Evolutionary conservation across 92 coral and sea anemone genomes (phyloP), one percentile per base, ranked within the genome.

Genomic region (Chrysogorgia sp.): DNA sequence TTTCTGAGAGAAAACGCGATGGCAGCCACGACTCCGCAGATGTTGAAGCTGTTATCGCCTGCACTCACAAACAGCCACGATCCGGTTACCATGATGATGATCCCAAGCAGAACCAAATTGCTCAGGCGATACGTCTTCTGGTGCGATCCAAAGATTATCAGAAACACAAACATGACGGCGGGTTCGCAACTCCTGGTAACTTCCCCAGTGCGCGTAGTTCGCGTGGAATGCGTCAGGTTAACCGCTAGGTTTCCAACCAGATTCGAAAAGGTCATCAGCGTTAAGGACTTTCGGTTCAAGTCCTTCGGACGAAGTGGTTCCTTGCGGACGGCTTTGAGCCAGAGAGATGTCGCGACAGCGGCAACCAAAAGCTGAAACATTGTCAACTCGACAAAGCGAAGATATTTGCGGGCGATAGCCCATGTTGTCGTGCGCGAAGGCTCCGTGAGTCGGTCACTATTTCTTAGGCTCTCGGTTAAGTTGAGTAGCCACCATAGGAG

Each of bases 321-420:
- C 9, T 34, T 72, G 20, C 26, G 20, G 65, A 2, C 17, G 1
- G 75, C 32, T 67, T 71, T 82, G 1, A 82, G 50, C 63, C 74
- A 47, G 33, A 31, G n/a, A 37, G 63, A 23, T 34, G 67, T 25
- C 0, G 56, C 29, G 1, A 75, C 30, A 7, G 63, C 82, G 28
- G 69, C 79, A 10, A 55, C 24, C 20, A 76, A 45, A 12, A 67
- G n/a, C 45, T 83, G 82, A 9, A 83, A 25, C 60, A 35, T 50
- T 55, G 87, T 63, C 31, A 75, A 34, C 23, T 83, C 87, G 2
- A 83, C 23, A 60, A 69, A 83, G 31, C 67, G 33, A 40, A 75
- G 19, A 34, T 83, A 67, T 37, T 63, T 60, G 37, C 59, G 25
- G 52, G 64, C 59, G 34, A 40, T 31, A 8, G 77, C 49, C 79